Conservation (phyloP, 1,140 invertebrate species). For the Pentalonia nigronervosa region DNA sequence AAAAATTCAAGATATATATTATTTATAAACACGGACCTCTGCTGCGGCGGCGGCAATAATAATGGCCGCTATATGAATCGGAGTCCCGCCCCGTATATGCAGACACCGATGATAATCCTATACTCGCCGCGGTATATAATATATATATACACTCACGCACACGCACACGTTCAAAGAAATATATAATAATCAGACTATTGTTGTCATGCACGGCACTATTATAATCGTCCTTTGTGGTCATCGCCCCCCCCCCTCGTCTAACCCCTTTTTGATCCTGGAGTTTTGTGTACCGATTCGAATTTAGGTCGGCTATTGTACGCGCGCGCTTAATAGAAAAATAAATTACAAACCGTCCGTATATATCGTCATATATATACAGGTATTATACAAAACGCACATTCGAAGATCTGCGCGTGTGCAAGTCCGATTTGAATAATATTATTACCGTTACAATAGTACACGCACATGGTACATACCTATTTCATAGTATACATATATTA, state of each 20-base stretch:
- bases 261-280: not conserved
- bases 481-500: not conserved
- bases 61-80: constrained; percentile 31
- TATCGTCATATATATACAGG: not conserved
- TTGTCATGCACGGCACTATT: not conserved
- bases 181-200: constrained; percentile 21
- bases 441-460: not conserved
- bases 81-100: constrained; percentile 18
- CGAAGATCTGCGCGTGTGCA: not conserved
- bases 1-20: not conserved
- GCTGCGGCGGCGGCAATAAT: not conserved
- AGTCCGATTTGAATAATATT: not conserved
- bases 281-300: not conserved
- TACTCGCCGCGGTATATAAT: not conserved
- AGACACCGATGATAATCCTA: not conserved
- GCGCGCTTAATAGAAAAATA: not conserved
- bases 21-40: constrained; percentile 28
- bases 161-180: not conserved
- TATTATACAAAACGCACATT: not conserved
- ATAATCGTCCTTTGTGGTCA: not conserved
- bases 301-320: not conserved
- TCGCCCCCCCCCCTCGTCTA: too few species aligned
- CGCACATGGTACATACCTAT: not conserved
- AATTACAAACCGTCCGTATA: not conserved
- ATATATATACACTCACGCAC: too few species aligned